phyloP scores from a whole-genome alignment of 2,888 invertebrate species.

The Anarsia innoxiella region DNA sequence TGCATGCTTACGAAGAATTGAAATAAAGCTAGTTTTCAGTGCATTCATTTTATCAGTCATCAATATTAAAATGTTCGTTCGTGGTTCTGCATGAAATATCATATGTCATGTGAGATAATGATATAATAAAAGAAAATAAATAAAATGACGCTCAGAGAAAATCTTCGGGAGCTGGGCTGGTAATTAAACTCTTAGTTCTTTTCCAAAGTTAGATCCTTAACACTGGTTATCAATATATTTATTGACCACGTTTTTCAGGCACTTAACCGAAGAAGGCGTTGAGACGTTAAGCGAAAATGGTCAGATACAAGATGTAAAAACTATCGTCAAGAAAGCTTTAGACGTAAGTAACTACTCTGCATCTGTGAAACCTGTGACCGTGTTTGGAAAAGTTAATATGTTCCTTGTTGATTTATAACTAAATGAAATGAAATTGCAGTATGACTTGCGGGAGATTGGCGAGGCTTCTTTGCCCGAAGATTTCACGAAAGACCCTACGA shows the following conservation, averaged over 20 bases:
- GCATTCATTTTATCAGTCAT: too few species aligned
- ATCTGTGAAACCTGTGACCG: too few species aligned
- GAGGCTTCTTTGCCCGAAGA: slow-evolving; percentile 82
- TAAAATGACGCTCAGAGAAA: slow-evolving; percentile 78
- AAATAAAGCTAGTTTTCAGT: too few species aligned
- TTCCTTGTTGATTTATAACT: too few species aligned
- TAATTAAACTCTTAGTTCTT: slow-evolving; percentile 35
- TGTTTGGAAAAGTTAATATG: too few species aligned
- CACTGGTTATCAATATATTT: too few species aligned
- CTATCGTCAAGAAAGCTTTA: slow-evolving; percentile 78
- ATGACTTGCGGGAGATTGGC: slow-evolving; percentile 89
- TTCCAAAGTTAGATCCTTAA: background rate
- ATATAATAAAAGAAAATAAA: slow-evolving; percentile 45
- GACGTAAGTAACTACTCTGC: slow-evolving; percentile 80
- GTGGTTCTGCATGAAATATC: slow-evolving; percentile 48
- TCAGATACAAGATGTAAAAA: slow-evolving; percentile 76
- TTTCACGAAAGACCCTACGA: slow-evolving; percentile 73
- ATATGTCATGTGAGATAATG: slow-evolving; percentile 51
- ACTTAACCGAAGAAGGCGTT: slow-evolving; percentile 82
- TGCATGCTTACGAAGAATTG: too few species aligned
- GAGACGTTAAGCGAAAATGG: slow-evolving; percentile 79
- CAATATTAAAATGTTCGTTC: too few species aligned
- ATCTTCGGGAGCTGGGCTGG: slow-evolving; percentile 81
- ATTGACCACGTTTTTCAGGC: slow-evolving; percentile 73
- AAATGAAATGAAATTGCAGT: too few species aligned